Percentiles rank a stretch among this genome's conserved stretches.
These are phyloP conservation scores for Diadema setosum DNA, from an alignment of 35 echinoderm and acorn worm genomes.

Conservation along the genomic window DNA sequence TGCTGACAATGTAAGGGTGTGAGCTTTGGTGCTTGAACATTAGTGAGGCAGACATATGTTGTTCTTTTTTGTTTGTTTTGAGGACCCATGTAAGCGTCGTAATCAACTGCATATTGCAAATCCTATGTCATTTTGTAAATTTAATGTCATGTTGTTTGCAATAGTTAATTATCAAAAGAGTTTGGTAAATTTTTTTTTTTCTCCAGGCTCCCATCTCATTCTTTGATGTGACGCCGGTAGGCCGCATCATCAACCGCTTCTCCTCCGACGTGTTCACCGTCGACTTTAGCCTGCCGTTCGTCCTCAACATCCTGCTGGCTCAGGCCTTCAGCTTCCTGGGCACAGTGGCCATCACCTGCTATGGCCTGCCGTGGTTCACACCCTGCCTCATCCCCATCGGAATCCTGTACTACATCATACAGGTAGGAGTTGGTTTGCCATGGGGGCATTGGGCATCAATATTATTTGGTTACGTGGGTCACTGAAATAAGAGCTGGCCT, in stretches of 20 bases:
- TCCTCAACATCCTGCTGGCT: slow-evolving; percentile 88
- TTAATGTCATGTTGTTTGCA: too few species aligned
- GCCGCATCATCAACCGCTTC: slow-evolving; percentile 94
- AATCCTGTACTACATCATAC: slow-evolving; percentile 73
- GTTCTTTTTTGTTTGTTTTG: too few species aligned
- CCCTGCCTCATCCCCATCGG: slow-evolving; percentile 71
- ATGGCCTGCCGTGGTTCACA: slow-evolving; percentile 91
- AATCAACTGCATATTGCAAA: too few species aligned
- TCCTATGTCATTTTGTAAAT: too few species aligned
- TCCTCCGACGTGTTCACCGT: slow-evolving; percentile 93
- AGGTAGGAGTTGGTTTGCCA: slow-evolving; percentile 75
- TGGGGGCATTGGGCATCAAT: neutral
- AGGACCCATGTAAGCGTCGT: too few species aligned
- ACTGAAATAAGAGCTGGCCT: too few species aligned
- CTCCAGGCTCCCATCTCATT: slow-evolving; percentile 86
- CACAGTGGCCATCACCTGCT: slow-evolving; percentile 76
- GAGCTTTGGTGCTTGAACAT: too few species aligned
- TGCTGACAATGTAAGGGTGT: too few species aligned
- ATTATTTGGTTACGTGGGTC: neutral
- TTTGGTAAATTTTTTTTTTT: slow-evolving; percentile 2
- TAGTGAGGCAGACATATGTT: too few species aligned
- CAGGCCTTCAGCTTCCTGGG: slow-evolving; percentile 71
- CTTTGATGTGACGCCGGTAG: slow-evolving; percentile 90
- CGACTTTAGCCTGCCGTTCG: slow-evolving; percentile 83
- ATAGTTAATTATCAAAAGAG: too few species aligned